Percentiles rank a stretch among this genome's conserved stretches.
phyloP scores from a whole-genome alignment of 2,888 invertebrate species.

The Aleiodes alternator region DNA sequence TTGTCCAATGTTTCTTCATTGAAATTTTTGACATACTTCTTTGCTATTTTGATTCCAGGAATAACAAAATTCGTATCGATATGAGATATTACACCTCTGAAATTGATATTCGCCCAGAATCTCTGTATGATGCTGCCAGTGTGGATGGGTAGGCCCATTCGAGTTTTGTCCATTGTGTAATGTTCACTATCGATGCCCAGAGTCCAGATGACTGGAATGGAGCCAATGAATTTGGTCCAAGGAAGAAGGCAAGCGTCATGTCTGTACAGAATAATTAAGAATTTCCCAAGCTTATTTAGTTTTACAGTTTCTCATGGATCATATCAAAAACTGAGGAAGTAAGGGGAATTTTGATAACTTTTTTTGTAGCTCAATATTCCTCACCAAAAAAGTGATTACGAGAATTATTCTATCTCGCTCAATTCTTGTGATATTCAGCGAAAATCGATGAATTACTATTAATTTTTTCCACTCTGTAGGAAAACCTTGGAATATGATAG shows the following conservation, averaged over 20 bases:
- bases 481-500: too few species aligned
- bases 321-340: too few species aligned
- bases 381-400: too few species aligned
- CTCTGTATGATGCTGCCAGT: conserved; percentile 62
- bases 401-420: too few species aligned
- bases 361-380: too few species aligned
- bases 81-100: conserved; percentile 57
- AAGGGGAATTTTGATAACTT: too few species aligned
- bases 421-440: too few species aligned
- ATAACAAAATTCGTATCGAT: conserved; percentile 62
- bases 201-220: conserved; percentile 70
- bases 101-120: conserved; percentile 57
- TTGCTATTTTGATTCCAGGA: conserved; percentile 61
- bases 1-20: conserved; percentile 57
- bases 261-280: conserved; percentile 57
- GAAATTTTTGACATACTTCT: conserved; percentile 58
- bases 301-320: neutral
- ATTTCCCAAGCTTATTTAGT: conserved; percentile 7
- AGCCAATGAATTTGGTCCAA: conserved; percentile 64
- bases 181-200: conserved; percentile 66
- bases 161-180: conserved; percentile 67
- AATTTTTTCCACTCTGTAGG: too few species aligned
- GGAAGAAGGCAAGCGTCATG: conserved; percentile 72
- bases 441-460: too few species aligned
- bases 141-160: conserved; percentile 67